Evolutionary conservation across 2,888 invertebrate genomes (phyloP), one percentile per base, ranked within the genome.

Genomic region (Meteorus cinctellus): DNA sequence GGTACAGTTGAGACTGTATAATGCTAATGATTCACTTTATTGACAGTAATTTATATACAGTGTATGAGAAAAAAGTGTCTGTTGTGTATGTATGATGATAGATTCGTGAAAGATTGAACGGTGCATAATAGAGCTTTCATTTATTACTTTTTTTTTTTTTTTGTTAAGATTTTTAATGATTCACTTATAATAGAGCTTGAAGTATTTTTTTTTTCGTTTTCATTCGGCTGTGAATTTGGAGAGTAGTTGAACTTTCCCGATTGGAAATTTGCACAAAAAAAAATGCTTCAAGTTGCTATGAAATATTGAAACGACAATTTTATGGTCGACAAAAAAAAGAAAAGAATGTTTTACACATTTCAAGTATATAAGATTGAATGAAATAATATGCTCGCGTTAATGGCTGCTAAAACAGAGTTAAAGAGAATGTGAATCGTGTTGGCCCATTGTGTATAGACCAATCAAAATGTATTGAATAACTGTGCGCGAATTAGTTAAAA

Each of bases 371-470:
- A 10, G 5, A 67, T 62, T n/a, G 24, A 51, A 70, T 16, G 29
- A 63, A 73, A 62, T 29, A 34, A 65, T 70, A 74, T 70, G 59
- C 41, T 4, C 55, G 48, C 51, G 69, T 72, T 34, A 55, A 69
- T 51, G 70, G 75, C 78, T 66, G 70, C 75, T 69, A 48, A 66
- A 60, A 29, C 48, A 34, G 19, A 34, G n/a, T 60, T 63, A 16
- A 63, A 34, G 70, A 74, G 34, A 78, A 77, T 78, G 76, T 77
- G 68, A 72, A 83, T 83, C 81, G 78, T 82, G 86, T 86, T 85
- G 84, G 84, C 75, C 79, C 84, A 82, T 81, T 81, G 78, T 89
- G 88, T 89, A 89, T 87, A 89, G 89, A 86, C 77, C 81, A 86
- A 84, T 84, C 82, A 85, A 82, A 83, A 83, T 78, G 75, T 86